Evolutionary conservation across 2,797 vertebrate species (phyloP).

Genomic region (Nannoperca obscura): DNA sequence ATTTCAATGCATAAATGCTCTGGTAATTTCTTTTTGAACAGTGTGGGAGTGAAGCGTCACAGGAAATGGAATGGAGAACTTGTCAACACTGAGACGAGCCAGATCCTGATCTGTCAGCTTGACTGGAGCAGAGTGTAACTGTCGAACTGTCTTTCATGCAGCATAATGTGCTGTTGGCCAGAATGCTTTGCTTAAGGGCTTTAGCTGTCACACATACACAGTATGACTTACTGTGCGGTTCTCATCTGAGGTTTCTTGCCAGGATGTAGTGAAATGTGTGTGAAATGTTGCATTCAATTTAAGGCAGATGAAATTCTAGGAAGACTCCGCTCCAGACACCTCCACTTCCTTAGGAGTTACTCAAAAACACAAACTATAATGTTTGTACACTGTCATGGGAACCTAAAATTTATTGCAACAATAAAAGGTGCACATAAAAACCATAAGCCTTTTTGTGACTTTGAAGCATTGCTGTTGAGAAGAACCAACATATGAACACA

Average conservation of each 20-base stretch:
- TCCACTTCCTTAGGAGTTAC: background rate
- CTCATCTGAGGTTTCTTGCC: background rate
- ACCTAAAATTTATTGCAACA: background rate
- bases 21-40: constrained; percentile 5
- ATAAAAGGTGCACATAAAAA: background rate
- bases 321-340: background rate
- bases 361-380: background rate
- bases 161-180: background rate
- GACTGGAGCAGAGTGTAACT: constrained; percentile 30
- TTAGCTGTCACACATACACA: constrained; percentile 16
- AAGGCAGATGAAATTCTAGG: background rate
- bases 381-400: background rate
- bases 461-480: background rate
- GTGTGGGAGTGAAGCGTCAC: constrained; percentile 11
- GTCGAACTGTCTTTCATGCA: constrained; percentile 28
- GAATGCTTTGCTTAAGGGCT: constrained; percentile 9
- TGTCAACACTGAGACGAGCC: background rate
- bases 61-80: constrained; percentile 18
- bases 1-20: background rate
- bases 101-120: background rate
- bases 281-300: background rate
- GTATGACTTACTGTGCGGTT: background rate
- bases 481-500: background rate
- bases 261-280: background rate
- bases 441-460: background rate